Evolutionary conservation across 1,140 invertebrate genomes (phyloP).

Genomic region (Cheumatopsyche charites): DNA sequence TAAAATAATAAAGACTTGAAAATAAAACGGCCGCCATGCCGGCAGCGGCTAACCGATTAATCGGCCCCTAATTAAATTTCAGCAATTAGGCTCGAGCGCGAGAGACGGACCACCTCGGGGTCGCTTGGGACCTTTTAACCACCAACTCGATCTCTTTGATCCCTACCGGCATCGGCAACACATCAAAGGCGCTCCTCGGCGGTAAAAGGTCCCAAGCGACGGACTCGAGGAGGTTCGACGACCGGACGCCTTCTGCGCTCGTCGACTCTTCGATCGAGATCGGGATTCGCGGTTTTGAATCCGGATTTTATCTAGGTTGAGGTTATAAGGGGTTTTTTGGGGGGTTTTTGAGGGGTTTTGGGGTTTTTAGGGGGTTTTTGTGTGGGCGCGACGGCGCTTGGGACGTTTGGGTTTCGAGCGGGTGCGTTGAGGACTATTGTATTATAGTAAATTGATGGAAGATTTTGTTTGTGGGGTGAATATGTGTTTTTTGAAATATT

Average conservation of each 20-base stretch:
- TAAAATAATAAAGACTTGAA: constrained; percentile 5
- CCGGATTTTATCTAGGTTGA: constrained; percentile 7
- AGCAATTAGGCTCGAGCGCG: constrained; percentile 9
- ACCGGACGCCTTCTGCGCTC: too few species aligned
- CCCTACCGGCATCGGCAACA: constrained; percentile 22
- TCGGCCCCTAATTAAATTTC: constrained; percentile 25
- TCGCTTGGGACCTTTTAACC: background rate
- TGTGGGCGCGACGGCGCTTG: too few species aligned
- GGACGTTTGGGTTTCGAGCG: too few species aligned
- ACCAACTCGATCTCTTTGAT: constrained; percentile 21
- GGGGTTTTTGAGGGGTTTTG: too few species aligned
- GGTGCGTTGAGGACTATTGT: constrained; percentile 14
- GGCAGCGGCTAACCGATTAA: constrained; percentile 22
- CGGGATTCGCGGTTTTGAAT: too few species aligned
- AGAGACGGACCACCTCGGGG: background rate
- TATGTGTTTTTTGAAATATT: too few species aligned
- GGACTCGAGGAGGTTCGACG: background rate
- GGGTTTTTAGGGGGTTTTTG: too few species aligned
- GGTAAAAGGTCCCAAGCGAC: constrained; percentile 1
- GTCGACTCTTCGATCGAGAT: too few species aligned
- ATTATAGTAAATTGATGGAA: constrained; percentile 19
- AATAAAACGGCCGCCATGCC: constrained; percentile 16
- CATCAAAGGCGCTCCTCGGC: constrained; percentile 2
- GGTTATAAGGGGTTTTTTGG: background rate
- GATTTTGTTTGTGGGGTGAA: constrained; percentile 20